A percentile compares a stretch with the other conserved stretches of the same genome.
phyloP scores from a whole-genome alignment of 1,140 invertebrate genomes.

The Nephila pilipes region DNA sequence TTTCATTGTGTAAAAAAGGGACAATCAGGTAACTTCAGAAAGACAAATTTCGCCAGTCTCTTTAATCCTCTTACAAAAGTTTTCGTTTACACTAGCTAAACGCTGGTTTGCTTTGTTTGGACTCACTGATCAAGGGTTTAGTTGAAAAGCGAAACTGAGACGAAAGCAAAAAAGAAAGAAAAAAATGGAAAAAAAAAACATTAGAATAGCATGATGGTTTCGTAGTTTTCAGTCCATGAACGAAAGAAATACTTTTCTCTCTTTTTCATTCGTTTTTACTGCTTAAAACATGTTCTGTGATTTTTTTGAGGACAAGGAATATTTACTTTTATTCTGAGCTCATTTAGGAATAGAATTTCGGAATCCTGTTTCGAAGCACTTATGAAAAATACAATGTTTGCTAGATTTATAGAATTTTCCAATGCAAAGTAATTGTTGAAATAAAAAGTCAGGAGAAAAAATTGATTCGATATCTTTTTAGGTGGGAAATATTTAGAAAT shows the following conservation, averaged over 20 bases:
- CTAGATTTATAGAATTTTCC: no score
- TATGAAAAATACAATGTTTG: background rate
- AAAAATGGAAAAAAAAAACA: background rate
- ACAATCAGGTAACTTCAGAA: slow-evolving; percentile 31
- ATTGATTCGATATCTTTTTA: no score
- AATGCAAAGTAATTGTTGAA: no score
- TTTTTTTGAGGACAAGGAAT: background rate
- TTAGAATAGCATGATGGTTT: background rate
- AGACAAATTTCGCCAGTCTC: slow-evolving; percentile 3
- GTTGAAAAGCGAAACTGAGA: slow-evolving; percentile 41
- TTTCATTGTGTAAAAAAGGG: background rate
- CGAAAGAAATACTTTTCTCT: background rate
- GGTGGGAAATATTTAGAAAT: no score
- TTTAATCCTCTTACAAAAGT: slow-evolving; percentile 15
- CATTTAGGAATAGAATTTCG: background rate
- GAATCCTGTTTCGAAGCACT: background rate
- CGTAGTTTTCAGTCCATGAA: background rate
- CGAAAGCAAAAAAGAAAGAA: background rate
- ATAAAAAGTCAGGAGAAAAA: no score
- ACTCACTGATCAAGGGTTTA: background rate
- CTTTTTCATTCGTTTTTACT: background rate
- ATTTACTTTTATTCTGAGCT: background rate
- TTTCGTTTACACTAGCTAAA: slow-evolving; percentile 32
- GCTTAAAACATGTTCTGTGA: background rate
- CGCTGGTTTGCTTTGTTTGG: slow-evolving; percentile 36